Evolutionary conservation across 1,140 invertebrate genomes (phyloP).

Genomic region (Drosophila athabasca): DNA sequence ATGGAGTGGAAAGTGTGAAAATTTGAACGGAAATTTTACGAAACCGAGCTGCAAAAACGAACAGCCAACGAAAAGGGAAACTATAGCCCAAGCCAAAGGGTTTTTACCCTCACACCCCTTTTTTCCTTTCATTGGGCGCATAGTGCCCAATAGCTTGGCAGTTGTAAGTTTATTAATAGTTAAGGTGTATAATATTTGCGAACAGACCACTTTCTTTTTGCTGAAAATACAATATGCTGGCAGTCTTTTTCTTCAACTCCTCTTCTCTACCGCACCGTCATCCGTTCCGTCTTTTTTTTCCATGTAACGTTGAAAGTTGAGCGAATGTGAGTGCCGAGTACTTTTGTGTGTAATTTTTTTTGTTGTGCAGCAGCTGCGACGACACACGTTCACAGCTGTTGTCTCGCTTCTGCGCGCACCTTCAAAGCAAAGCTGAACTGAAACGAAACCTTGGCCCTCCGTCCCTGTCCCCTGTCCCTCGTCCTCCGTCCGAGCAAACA

Average conservation of each 20-base stretch:
- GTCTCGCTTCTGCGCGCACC: conserved; percentile 68
- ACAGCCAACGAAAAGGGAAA: conserved; percentile 47
- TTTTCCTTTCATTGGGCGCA: conserved; percentile 1
- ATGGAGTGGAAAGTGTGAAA: conserved; percentile 21
- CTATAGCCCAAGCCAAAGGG: conserved; percentile 30
- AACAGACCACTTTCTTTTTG: conserved; percentile 37
- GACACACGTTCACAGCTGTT: conserved; percentile 57
- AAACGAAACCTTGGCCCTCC: conserved; percentile 21
- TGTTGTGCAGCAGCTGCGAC: conserved; percentile 67
- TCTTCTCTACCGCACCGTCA: conserved; percentile 30
- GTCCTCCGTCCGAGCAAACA: background rate
- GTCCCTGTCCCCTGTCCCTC: background rate
- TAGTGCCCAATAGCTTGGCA: background rate
- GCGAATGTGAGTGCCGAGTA: conserved; percentile 33
- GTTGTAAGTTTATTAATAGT: conserved; percentile 20
- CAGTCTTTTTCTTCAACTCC: conserved; percentile 30
- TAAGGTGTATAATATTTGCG: conserved; percentile 10
- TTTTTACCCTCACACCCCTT: conserved; percentile 21
- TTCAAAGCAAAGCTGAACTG: background rate
- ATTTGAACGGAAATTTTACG: conserved; percentile 29
- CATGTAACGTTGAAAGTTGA: conserved; percentile 47
- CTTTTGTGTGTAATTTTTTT: conserved; percentile 55
- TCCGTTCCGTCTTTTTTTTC: conserved; percentile 29
- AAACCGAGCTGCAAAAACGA: conserved; percentile 30
- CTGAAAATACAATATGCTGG: conserved; percentile 35